phyloP scores from a whole-genome alignment of 2,797 vertebrate genomes.

The Sebastiscus albofasciatus region DNA sequence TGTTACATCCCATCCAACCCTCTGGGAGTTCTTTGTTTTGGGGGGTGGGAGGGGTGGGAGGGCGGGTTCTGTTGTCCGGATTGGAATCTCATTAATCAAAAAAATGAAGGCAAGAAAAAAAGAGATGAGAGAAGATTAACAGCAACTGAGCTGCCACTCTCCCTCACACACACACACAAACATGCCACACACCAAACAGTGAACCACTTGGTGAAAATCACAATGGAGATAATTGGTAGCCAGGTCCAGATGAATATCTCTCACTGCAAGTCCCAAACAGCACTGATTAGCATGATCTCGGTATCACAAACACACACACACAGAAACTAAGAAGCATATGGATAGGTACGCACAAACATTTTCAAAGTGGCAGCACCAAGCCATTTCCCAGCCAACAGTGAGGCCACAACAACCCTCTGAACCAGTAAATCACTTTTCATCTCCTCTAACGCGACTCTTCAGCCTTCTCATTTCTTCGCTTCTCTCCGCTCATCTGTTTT shows the following conservation, averaged over 20 bases:
- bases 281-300: conserved; percentile 27
- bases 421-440: conserved; percentile 61
- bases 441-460: conserved; percentile 41
- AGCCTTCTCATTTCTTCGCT: conserved; percentile 48
- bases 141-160: neutral
- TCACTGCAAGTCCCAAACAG: conserved; percentile 26
- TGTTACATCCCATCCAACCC: neutral
- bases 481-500: conserved; percentile 35
- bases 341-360: conserved; percentile 10
- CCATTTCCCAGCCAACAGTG: conserved; percentile 19
- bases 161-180: neutral
- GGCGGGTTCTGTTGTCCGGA: conserved; percentile 28
- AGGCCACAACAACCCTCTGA: conserved; percentile 40
- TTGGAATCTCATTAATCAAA: conserved; percentile 56
- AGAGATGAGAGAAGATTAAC: conserved; percentile 14
- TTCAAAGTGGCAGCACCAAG: conserved; percentile 1
- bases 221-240: conserved; percentile 55
- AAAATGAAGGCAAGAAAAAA: neutral
- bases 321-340: conserved; percentile 5
- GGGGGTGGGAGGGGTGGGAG: no score
- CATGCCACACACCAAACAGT: neutral
- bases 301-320: neutral
- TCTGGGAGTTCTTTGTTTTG: conserved; percentile 3
- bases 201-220: conserved; percentile 40
- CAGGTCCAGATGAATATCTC: conserved; percentile 45